A percentile compares a stretch with the other conserved stretches of the same genome.
Evolutionary conservation across 2,113 vertebrate genomes (phyloP).

Genomic region (Clarias batrachus): DNA sequence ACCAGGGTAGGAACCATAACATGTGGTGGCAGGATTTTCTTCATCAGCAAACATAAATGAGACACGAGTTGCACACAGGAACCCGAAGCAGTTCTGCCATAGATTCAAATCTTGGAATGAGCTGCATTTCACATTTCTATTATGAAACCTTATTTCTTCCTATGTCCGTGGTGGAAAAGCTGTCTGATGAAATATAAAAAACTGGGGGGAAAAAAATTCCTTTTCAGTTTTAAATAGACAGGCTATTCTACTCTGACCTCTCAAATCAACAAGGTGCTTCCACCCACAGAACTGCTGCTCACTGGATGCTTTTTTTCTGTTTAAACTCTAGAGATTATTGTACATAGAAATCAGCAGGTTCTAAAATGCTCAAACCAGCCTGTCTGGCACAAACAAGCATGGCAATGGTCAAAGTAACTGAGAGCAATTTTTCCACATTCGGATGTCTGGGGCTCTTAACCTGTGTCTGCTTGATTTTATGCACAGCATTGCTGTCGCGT

Average conservation of each 20-base stretch:
- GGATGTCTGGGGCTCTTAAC: not conserved
- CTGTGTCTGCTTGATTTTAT: not conserved
- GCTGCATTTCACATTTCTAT: not conserved
- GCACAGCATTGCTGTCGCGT: not conserved
- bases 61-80: slow-evolving; percentile 1
- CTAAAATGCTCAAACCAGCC: not conserved
- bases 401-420: not conserved
- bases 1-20: slow-evolving; percentile 66
- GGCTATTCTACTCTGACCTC: not conserved
- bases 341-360: not conserved
- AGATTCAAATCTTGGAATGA: not conserved
- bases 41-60: slow-evolving; percentile 38
- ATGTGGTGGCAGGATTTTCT: slow-evolving; percentile 63
- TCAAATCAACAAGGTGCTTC: not conserved
- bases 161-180: not conserved
- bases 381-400: not conserved
- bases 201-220: not conserved
- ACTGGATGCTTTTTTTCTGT: not conserved
- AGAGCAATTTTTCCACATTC: not conserved
- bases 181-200: not conserved
- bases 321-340: not conserved
- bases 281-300: not conserved
- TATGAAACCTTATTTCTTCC: not conserved
- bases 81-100: slow-evolving; percentile 1
- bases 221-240: not conserved